Evolutionary conservation across 2,888 invertebrate genomes (phyloP).

Genomic region (Ormia ochracea): DNA sequence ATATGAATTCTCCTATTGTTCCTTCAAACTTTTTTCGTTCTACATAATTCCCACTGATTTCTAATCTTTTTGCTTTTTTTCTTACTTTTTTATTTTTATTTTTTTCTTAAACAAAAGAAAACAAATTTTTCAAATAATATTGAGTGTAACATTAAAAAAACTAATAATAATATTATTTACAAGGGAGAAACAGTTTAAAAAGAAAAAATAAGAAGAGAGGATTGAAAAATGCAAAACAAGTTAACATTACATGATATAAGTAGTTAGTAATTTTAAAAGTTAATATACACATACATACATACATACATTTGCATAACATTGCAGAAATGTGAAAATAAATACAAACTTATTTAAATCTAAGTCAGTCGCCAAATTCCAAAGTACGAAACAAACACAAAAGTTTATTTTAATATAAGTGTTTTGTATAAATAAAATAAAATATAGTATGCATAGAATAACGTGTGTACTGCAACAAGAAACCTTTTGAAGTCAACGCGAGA

Average conservation of each 20-base stretch:
- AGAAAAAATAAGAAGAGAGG: constrained; percentile 1
- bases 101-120: neutral
- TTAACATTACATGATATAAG: constrained; percentile 76
- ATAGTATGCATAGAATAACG: constrained; percentile 37
- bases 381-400: constrained; percentile 10
- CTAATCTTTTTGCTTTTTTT: neutral
- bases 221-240: constrained; percentile 73
- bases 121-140: constrained; percentile 1
- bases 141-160: neutral
- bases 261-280: constrained; percentile 75
- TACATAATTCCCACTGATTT: no score
- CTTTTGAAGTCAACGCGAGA: constrained; percentile 40
- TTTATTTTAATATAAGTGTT: constrained; percentile 60
- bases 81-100: neutral
- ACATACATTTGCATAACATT: constrained; percentile 45
- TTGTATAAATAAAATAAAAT: constrained; percentile 55
- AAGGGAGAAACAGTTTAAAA: constrained; percentile 68
- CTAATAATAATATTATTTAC: constrained; percentile 58
- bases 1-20: no score
- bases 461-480: constrained; percentile 36
- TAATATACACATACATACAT: constrained; percentile 55
- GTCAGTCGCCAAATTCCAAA: constrained; percentile 32
- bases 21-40: neutral
- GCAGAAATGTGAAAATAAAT: constrained; percentile 46
- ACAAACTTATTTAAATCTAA: constrained; percentile 32